Evolutionary conservation across 2,113 vertebrate species (phyloP), one percentile per base, ranked within the genome.

Genomic region (Ictalurus punctatus): DNA sequence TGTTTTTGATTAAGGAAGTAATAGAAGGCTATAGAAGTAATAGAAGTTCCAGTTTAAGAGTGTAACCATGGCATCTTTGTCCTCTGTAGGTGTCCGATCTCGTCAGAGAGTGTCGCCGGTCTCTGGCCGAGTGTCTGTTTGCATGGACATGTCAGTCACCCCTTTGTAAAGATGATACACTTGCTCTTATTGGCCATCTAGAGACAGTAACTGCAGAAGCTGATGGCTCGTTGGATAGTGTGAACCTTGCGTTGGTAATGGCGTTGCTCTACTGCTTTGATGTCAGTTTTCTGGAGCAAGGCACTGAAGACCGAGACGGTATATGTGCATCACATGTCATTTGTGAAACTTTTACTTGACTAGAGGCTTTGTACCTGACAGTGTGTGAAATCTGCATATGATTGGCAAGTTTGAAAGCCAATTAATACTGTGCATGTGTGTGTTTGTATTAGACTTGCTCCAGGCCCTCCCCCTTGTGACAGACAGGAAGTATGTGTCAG

Each of bases 61-160:
- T 56, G 27, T n/a, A 56, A 56, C 6, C 1, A 34, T 58, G 1
- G 56, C 30, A 37, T 37, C 81, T 83, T 23, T 54, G 4, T 81
- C 59, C 78, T 81, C 8, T 88, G 25, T 91, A 99, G 98, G 98
- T 99, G 89, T 96, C 97, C 27, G 98, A 98, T 91, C 96, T 99
- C 89, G 97, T 99, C 93, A 98, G 96, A 92, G 98, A 99, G 86
- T 97, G 97, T 90, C 94, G 96, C 14, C 97, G 97, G 90, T 96
- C 98, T 21, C 93, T 99, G 87, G 97, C 98, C 78, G 98, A 99
- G 92, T 97, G 97, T 91, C 94, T 99, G 63, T 99, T 99, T 94
- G 95, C 96, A 44, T 99, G 98, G 98, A 96, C 98, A n/a, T 99
- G 98, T 92, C 98, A 99, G 90, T 98, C 98, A 4, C 96, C 98